phyloP scores from a whole-genome alignment of 2,888 invertebrate species.

The Phorcus lineatus region DNA sequence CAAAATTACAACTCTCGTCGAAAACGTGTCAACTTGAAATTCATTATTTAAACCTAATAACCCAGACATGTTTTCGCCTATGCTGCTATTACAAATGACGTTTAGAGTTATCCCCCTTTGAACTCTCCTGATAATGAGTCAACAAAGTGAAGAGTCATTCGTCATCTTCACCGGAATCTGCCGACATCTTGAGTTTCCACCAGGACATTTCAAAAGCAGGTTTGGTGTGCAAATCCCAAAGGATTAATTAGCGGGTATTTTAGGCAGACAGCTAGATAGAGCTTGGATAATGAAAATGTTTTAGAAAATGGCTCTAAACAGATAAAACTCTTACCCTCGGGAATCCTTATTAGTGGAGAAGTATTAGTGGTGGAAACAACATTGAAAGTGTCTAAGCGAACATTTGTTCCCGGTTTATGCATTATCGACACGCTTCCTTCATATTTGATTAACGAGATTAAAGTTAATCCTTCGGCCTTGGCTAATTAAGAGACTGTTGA shows the following conservation, averaged over 20 bases:
- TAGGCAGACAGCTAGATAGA: constrained; percentile 3
- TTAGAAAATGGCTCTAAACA: background rate
- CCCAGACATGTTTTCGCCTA: too few relatives aligned
- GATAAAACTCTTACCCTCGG: background rate
- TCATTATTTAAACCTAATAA: background rate
- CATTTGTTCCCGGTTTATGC: background rate
- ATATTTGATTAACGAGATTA: constrained; percentile 1
- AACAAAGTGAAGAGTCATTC: background rate
- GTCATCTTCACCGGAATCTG: background rate
- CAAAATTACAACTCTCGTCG: background rate
- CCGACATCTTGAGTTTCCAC: background rate
- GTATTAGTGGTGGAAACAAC: constrained; percentile 8
- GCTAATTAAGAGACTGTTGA: background rate
- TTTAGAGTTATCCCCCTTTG: background rate
- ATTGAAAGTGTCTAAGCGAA: background rate
- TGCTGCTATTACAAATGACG: background rate
- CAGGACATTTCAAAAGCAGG: background rate
- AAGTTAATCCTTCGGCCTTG: background rate
- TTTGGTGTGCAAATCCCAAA: background rate
- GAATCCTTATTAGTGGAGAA: background rate
- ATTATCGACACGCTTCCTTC: background rate
- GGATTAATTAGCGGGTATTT: constrained; percentile 3
- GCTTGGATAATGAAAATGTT: background rate
- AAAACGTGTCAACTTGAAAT: background rate
- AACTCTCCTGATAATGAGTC: background rate